Evolutionary conservation across 2,888 invertebrate genomes (phyloP), one percentile per base, ranked within the genome.

Genomic region (Mechanitis messenoides): DNA sequence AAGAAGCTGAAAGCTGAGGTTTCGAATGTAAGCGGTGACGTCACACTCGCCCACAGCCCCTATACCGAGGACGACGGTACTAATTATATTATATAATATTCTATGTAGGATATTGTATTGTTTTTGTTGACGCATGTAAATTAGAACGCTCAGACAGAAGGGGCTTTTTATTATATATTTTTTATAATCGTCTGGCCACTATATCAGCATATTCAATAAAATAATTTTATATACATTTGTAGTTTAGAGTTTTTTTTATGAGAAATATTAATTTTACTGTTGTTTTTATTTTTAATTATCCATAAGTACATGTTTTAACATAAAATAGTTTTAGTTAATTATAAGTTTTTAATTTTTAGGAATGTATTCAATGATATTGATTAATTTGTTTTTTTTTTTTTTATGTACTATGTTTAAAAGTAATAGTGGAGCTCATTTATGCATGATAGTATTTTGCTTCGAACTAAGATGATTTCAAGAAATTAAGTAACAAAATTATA

Each of bases 1-100:
- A 88, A 81, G 88, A 88, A 87, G 87, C 82, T 77, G 80, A 89
- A 82, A 81, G 80, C 80, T 79, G 87, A 82, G 68, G 78, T 84
- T 69, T 72, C 80, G 70, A 83, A 82, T 81, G 75, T 83, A 76
- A 76, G 77, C 81, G 70, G 80, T 70, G 83, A 80, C 69, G 83
- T 79, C 65, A 76, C 72, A 74, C 80, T 78, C 66, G 76, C 70
- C 71, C 83, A 80, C 72, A 77, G 74, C 72, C 76, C 76, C 68
- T 79, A 72, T 79, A 72, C 74, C 65, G 81, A 83, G 65, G 84
- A 87, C 66, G 80, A 85, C 75, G 85, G 86, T 87, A 87, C 71
- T 82, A 75, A 74, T 68, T 73, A 64, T 71, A 64, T 70, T 66
- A 70, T 42, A 55, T 63, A 63, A 54, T 63, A 42, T 33, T 63